Evolutionary conservation across 2,888 invertebrate species (phyloP).

Genomic region (Didymodactylos carnosus): DNA sequence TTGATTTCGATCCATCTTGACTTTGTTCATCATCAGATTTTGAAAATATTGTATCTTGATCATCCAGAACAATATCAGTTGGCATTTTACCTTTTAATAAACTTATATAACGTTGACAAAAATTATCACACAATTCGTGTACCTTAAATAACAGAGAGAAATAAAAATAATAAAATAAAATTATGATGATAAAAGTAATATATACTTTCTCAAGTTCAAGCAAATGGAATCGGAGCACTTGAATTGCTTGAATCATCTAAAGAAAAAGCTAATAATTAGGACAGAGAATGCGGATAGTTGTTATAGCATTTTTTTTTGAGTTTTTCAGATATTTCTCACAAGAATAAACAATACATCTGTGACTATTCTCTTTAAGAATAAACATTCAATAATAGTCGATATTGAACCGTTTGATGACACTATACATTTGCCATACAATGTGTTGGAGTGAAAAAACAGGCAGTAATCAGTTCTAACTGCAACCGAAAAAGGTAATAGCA

Average conservation of each 20-base stretch:
- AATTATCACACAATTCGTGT: constrained; percentile 99
- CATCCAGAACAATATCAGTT: background rate
- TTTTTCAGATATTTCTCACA: background rate
- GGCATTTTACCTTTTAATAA: constrained; percentile 99
- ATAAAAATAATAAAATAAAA: too few species aligned
- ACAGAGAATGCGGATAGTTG: too few species aligned
- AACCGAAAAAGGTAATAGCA: too few species aligned
- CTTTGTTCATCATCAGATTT: constrained; percentile 1
- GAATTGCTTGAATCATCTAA: constrained; percentile 99
- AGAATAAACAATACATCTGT: background rate
- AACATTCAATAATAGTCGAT: too few species aligned
- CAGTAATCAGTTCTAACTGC: too few species aligned
- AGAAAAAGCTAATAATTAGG: too few species aligned
- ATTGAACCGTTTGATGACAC: too few species aligned
- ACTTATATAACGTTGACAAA: constrained; percentile 99
- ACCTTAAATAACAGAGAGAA: constrained; percentile 57
- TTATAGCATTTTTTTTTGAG: background rate
- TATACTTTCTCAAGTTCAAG: constrained; percentile 99
- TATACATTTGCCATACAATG: too few species aligned
- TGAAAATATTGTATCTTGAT: background rate
- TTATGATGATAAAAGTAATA: too few species aligned
- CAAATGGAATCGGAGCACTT: constrained; percentile 99
- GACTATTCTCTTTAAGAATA: too few species aligned
- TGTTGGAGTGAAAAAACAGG: too few species aligned
- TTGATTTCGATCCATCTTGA: background rate